Evolutionary conservation across 2,888 invertebrate species (phyloP), one percentile per base, ranked within the genome.

Genomic region (Pterobdella sp.): DNA sequence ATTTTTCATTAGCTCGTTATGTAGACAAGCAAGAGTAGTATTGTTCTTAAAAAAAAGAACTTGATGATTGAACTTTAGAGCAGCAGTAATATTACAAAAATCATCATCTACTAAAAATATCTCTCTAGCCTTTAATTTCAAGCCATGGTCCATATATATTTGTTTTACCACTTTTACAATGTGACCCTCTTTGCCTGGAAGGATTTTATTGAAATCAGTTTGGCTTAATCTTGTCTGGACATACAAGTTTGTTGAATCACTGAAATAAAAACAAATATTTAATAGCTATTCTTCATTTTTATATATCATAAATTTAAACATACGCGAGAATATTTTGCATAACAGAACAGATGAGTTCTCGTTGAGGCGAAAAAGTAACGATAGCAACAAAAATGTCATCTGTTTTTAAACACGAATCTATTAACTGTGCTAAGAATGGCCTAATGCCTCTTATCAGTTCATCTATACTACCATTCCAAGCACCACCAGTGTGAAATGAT

Each of bases 301-400:
- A 42, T 14, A 42, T 14, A 18, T 18, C 18, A 14, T 42, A 18
- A 42, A 42, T 26, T 18, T 56, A 56, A 56, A 56, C n/a, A 14
- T 18, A 56, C 60, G 18, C 26, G 60, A 7, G 26, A 56, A 22
- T 56, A 22, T 3, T 56, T n/a, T 56, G n/a, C 60, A 56, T 18
- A 7, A 56, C 60, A 56, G 60, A 56, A 4, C 14, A 56, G 26
- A 56, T 7, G n/a, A 56, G 60, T 14, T 56, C 60, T 26, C n/a
- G 60, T n/a, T 56, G 60, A 22, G 60, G 4, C 26, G 60, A 56
- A 56, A 56, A 56, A 56, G 60, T 56, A n/a, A 56, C 60, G 26
- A 56, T 56, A n/a, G 60, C 60, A 4, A 56, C 60, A 56, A 56
- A 56, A n/a, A 56, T 56, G 60, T 56, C n/a, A 14, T 56, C 60